phyloP scores from a whole-genome alignment of 2,797 vertebrate genomes.

The Chrysolophus pictus region DNA sequence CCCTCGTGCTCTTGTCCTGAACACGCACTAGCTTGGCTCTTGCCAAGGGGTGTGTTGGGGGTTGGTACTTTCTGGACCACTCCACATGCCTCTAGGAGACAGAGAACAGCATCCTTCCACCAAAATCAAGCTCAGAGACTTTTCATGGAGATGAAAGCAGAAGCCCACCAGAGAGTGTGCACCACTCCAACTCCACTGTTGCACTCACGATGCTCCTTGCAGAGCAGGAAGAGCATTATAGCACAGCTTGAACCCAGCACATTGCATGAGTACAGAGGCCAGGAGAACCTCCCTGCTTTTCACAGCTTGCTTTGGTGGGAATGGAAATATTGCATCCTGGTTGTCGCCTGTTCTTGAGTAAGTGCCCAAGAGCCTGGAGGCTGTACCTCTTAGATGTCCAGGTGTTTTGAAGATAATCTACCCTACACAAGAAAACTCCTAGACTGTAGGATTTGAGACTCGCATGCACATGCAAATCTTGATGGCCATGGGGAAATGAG shows the following conservation, averaged over 20 bases:
- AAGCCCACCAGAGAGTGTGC: background rate
- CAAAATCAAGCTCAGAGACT: background rate
- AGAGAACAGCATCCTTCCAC: background rate
- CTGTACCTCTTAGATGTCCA: background rate
- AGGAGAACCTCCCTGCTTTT: background rate
- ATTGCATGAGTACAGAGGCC: background rate
- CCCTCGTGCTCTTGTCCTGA: background rate
- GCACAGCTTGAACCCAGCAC: background rate
- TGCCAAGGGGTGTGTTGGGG: background rate
- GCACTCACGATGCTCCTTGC: background rate
- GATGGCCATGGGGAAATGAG: background rate
- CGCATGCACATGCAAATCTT: background rate
- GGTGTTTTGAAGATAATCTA: background rate
- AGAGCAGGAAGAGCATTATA: background rate
- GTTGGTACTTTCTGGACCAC: background rate
- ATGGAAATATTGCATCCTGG: background rate
- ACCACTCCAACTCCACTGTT: background rate
- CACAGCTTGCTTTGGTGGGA: background rate
- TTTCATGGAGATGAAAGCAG: background rate
- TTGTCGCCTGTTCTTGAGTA: background rate
- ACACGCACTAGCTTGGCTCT: background rate
- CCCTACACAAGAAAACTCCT: background rate
- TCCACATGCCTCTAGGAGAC: background rate
- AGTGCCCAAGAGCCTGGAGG: background rate
- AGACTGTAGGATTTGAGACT: background rate